Conservation (phyloP, 2,797 vertebrate genomes). For the Typhlichthys eigenmanni region DNA sequence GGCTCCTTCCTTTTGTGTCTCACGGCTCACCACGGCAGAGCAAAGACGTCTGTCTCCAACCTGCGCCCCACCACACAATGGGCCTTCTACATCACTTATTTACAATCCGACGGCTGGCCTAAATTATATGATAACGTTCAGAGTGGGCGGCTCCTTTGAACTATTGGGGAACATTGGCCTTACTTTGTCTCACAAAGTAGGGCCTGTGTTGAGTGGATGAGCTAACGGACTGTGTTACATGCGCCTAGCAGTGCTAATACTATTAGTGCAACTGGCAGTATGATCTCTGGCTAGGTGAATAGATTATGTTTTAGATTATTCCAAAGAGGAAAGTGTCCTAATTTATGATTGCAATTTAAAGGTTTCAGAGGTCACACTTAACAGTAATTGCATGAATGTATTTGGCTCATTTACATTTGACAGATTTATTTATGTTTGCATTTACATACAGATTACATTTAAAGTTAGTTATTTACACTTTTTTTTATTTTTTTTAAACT, state of each 20-base stretch:
- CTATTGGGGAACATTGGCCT: slow-evolving; percentile 36
- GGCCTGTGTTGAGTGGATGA: slow-evolving; percentile 31
- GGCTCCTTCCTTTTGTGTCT: slow-evolving; percentile 80
- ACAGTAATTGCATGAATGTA: no score
- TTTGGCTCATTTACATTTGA: no score
- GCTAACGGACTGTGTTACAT: slow-evolving; percentile 4
- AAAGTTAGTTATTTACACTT: no score
- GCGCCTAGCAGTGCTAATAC: no score
- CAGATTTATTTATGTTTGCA: no score
- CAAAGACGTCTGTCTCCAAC: slow-evolving; percentile 81
- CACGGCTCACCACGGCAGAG: slow-evolving; percentile 70
- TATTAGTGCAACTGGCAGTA: slow-evolving; percentile 7
- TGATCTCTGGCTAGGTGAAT: background rate
- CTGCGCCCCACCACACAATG: slow-evolving; percentile 77
- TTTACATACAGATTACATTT: no score
- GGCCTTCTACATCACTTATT: slow-evolving; percentile 80
- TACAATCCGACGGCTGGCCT: slow-evolving; percentile 77
- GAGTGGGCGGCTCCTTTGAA: slow-evolving; percentile 71
- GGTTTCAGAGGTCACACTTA: no score
- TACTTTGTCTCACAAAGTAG: slow-evolving; percentile 40
- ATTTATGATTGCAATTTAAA: no score
- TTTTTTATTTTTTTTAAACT: background rate
- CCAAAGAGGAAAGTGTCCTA: no score
- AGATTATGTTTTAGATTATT: background rate
- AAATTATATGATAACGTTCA: slow-evolving; percentile 76